A percentile compares a stretch with the other conserved stretches of the same genome.
These are phyloP conservation scores for Oryzias melastigma DNA, from an alignment of 2,113 vertebrate species.

Conservation along the genomic window DNA sequence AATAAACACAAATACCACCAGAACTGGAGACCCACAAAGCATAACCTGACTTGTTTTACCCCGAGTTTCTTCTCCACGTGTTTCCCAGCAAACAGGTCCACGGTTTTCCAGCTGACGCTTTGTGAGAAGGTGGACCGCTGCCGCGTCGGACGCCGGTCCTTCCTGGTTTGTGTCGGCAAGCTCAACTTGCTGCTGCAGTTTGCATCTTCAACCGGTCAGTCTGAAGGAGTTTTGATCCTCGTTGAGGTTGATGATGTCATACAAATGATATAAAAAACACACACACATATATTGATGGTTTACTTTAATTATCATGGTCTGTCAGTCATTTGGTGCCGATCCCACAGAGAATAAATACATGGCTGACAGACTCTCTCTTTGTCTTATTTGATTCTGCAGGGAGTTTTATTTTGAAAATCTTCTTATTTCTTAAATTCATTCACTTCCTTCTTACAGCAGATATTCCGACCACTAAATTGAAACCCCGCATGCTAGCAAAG, in stretches of 20 bases:
- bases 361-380: no score
- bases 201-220: slow-evolving; percentile 74
- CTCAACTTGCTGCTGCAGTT: slow-evolving; percentile 77
- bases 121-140: slow-evolving; percentile 76
- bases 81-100: slow-evolving; percentile 71
- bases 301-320: no score
- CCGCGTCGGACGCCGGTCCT: slow-evolving; percentile 76
- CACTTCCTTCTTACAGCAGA: no score
- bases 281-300: no score
- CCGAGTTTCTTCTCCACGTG: not conserved
- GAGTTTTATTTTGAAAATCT: no score
- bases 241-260: not conserved
- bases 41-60: not conserved
- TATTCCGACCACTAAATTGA: no score
- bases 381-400: no score
- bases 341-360: no score
- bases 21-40: not conserved
- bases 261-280: no score
- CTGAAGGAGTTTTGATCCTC: slow-evolving; percentile 1
- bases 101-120: slow-evolving; percentile 76
- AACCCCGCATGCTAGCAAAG: no score
- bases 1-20: not conserved
- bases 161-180: slow-evolving; percentile 74
- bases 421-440: no score
- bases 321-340: no score